Evolutionary conservation across 1,140 invertebrate species (phyloP).

Genomic region (Dinoponera quadriceps): DNA sequence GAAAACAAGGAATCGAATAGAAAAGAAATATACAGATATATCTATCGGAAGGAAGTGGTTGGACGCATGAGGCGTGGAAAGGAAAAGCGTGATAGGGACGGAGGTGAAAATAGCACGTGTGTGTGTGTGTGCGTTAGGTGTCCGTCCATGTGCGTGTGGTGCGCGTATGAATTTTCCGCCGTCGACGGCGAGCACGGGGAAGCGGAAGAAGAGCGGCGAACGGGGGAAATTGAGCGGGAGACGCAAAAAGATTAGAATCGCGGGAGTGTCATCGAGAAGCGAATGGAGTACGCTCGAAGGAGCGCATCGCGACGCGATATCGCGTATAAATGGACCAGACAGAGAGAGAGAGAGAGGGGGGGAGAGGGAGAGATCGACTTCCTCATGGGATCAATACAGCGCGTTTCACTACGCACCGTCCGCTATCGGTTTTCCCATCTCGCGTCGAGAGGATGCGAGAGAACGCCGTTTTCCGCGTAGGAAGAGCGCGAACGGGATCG

Average conservation of each 20-base stretch:
- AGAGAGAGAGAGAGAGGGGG: no score
- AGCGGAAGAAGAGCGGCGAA: background rate
- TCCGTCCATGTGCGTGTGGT: no score
- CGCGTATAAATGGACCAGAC: conserved; percentile 26
- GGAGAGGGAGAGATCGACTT: background rate
- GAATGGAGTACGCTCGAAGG: background rate
- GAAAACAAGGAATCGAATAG: conserved; percentile 26
- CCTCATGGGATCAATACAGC: conserved; percentile 20
- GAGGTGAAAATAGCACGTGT: background rate
- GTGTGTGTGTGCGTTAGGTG: no score
- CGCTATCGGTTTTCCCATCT: conserved; percentile 1
- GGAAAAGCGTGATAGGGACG: background rate
- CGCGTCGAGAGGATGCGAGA: background rate
- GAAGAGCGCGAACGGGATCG: conserved; percentile 43
- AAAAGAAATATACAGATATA: conserved; percentile 30
- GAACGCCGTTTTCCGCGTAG: conserved; percentile 14
- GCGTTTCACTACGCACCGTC: conserved; percentile 19
- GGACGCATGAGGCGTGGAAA: background rate
- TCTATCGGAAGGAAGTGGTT: background rate
- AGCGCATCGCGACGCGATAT: conserved; percentile 28
- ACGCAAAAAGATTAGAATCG: conserved; percentile 38
- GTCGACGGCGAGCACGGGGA: background rate
- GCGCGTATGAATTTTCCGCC: background rate
- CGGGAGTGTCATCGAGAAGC: conserved; percentile 10
- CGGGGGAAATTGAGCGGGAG: conserved; percentile 24